Evolutionary conservation across 2,113 vertebrate species (phyloP).

Genomic region (Rhabdomys dilectus): DNA sequence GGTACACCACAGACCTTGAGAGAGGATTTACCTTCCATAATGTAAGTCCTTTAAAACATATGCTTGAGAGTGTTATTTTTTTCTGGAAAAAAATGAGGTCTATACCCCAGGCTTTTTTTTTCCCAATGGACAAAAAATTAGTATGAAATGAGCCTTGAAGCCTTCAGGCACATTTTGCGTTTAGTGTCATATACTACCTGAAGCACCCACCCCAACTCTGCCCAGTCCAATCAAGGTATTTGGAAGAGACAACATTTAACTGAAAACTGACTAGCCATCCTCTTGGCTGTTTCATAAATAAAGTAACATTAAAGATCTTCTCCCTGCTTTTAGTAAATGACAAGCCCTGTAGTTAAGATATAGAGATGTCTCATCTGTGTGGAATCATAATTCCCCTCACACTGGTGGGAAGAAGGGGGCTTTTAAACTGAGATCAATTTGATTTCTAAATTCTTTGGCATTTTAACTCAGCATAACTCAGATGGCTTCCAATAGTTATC

Average conservation of each 20-base stretch:
- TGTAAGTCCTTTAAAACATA: conserved; percentile 45
- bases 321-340: neutral
- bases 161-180: neutral
- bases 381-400: conserved; percentile 10
- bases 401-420: neutral
- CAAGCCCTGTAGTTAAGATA: neutral
- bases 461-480: conserved; percentile 29
- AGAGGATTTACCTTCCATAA: conserved; percentile 62
- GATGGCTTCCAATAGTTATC: conserved; percentile 42
- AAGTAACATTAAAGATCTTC: neutral
- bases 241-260: neutral
- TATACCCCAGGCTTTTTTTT: neutral
- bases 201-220: neutral
- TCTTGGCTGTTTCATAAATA: neutral
- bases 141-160: neutral
- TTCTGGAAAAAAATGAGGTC: neutral
- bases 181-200: neutral
- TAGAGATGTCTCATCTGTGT: neutral
- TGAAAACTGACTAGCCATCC: neutral
- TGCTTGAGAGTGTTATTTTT: neutral
- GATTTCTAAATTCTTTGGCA: conserved; percentile 49
- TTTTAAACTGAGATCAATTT: conserved; percentile 46
- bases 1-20: conserved; percentile 70
- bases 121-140: neutral
- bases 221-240: neutral